Evolutionary conservation across 30 jellyfish, hydroid and myxozoan species (phyloP).

Genomic region (Aurelia sp.): DNA sequence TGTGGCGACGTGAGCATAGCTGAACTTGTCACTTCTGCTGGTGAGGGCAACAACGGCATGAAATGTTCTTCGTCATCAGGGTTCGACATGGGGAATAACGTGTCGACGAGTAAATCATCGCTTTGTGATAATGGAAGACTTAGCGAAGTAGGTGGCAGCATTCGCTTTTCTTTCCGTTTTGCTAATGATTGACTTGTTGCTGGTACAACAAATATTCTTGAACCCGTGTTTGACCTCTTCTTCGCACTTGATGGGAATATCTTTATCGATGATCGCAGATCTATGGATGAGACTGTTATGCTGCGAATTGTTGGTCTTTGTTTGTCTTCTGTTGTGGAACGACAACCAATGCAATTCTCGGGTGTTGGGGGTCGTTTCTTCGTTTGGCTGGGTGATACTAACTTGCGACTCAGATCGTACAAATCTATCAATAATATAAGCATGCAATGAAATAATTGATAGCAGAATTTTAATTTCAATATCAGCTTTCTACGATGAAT

Average conservation of each 20-base stretch:
- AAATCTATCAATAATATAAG: slow-evolving; percentile 22
- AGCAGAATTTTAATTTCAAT: too few species aligned
- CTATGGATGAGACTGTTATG: slow-evolving; percentile 40
- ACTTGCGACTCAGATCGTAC: slow-evolving; percentile 50
- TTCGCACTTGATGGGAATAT: slow-evolving; percentile 37
- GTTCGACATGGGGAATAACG: slow-evolving; percentile 31
- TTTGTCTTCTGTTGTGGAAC: slow-evolving; percentile 46
- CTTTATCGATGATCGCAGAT: slow-evolving; percentile 36
- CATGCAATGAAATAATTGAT: neutral
- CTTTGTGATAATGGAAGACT: slow-evolving; percentile 39
- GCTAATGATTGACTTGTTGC: slow-evolving; percentile 32
- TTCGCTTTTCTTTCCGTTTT: slow-evolving; percentile 49
- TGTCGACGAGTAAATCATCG: slow-evolving; percentile 61
- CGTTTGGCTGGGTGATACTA: slow-evolving; percentile 22
- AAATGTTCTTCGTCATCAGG: slow-evolving; percentile 62
- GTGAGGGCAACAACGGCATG: slow-evolving; percentile 84
- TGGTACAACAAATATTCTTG: slow-evolving; percentile 65
- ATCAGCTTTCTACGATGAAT: too few species aligned
- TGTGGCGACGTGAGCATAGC: slow-evolving; percentile 72
- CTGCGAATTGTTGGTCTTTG: slow-evolving; percentile 55
- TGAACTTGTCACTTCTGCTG: slow-evolving; percentile 80
- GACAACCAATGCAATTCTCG: slow-evolving; percentile 61
- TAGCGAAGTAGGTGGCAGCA: slow-evolving; percentile 32
- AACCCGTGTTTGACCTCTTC: slow-evolving; percentile 49
- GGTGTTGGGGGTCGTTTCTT: slow-evolving; percentile 67